Conservation (phyloP, 2,888 invertebrate genomes). For the Loripinus fragilis region DNA sequence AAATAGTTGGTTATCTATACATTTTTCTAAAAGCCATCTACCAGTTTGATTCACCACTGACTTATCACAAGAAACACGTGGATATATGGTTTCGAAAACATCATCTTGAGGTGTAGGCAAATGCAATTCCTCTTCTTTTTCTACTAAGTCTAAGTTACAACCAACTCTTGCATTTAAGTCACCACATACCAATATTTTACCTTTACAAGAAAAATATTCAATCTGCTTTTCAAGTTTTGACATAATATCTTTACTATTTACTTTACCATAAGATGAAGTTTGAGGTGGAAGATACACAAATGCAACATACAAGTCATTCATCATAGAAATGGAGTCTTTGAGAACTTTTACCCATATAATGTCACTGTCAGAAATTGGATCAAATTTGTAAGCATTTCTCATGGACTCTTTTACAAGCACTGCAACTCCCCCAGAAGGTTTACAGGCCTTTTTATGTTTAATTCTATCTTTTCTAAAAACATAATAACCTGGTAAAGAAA, state of each 20-base stretch:
- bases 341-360: neutral
- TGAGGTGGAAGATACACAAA: neutral
- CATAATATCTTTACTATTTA: conserved; percentile 3
- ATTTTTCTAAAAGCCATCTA: neutral
- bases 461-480: neutral
- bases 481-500: neutral
- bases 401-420: neutral
- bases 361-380: conserved; percentile 2
- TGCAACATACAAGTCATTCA: neutral
- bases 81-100: neutral
- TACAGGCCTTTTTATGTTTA: conserved; percentile 6
- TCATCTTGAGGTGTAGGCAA: neutral
- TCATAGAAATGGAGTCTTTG: neutral
- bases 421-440: neutral
- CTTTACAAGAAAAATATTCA: conserved; percentile 9
- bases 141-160: neutral
- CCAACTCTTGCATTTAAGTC: conserved; percentile 6
- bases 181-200: neutral
- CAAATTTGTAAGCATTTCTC: neutral
- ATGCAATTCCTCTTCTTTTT: neutral
- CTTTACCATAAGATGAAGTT: conserved; percentile 5
- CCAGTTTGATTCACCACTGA: conserved; percentile 3
- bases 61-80: neutral
- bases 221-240: neutral
- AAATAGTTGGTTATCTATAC: conserved; percentile 4